Conservation (phyloP, 2,113 vertebrate species). For the Heptranchias perlo region DNA sequence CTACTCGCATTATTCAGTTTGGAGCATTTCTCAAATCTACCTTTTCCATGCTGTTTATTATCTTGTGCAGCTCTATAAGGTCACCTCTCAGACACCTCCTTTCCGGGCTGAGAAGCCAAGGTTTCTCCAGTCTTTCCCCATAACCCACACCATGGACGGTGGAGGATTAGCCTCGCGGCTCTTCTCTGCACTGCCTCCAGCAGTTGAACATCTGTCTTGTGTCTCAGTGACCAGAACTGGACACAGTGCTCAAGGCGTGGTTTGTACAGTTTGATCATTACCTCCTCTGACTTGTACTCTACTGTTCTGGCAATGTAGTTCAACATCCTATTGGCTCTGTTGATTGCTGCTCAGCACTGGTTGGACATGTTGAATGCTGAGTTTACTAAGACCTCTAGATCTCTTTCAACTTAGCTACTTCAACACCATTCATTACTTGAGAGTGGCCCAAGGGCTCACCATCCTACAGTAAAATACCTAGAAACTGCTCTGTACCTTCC, state of each 20-base stretch:
- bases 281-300: not conserved
- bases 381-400: not conserved
- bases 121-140: not conserved
- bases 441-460: not conserved
- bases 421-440: not conserved
- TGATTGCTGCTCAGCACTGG: not conserved
- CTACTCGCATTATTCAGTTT: not conserved
- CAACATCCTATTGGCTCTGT: not conserved
- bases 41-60: not conserved
- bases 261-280: not conserved
- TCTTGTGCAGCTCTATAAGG: not conserved
- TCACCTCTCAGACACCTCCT: not conserved
- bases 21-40: not conserved
- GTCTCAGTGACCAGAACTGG: not conserved
- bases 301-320: not conserved
- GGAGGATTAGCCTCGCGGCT: not conserved
- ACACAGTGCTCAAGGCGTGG: not conserved
- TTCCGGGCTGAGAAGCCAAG: not conserved
- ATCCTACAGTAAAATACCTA: not conserved
- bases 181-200: not conserved
- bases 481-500: not conserved
- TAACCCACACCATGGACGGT: not conserved
- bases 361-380: not conserved
- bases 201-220: not conserved
- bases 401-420: not conserved